Percentiles rank a stretch among this genome's conserved stretches.
Evolutionary conservation across 2,888 invertebrate genomes (phyloP).

Genomic region (Abrostola triplasia): DNA sequence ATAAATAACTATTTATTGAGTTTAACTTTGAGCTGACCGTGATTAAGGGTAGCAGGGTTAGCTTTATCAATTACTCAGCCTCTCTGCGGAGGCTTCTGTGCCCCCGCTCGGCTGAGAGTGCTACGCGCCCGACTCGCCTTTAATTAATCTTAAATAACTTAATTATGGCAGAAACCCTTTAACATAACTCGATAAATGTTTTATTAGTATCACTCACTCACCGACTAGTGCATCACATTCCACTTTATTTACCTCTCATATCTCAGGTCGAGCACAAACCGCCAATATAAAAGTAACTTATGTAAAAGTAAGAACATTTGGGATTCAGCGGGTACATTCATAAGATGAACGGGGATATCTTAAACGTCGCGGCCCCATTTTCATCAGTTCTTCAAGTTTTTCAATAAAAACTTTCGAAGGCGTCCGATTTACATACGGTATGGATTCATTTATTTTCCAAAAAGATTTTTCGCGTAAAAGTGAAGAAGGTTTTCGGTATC

Average conservation of each 20-base stretch:
- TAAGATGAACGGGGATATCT: slow-evolving; percentile 79
- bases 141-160: slow-evolving; percentile 81
- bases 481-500: slow-evolving; percentile 80
- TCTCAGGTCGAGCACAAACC: slow-evolving; percentile 14
- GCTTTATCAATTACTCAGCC: slow-evolving; percentile 82
- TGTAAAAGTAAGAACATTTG: slow-evolving; percentile 68
- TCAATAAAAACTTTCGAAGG: slow-evolving; percentile 87
- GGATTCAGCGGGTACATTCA: slow-evolving; percentile 75
- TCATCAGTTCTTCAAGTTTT: slow-evolving; percentile 87
- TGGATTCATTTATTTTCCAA: slow-evolving; percentile 86
- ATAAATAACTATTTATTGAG: slow-evolving; percentile 73
- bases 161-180: slow-evolving; percentile 71
- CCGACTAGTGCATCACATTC: slow-evolving; percentile 23
- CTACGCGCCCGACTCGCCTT: slow-evolving; percentile 64
- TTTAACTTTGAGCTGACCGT: slow-evolving; percentile 72
- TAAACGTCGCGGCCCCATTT: slow-evolving; percentile 83
- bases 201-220: slow-evolving; percentile 49
- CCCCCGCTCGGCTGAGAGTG: slow-evolving; percentile 58
- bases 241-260: slow-evolving; percentile 32
- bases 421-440: slow-evolving; percentile 86
- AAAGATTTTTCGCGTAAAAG: slow-evolving; percentile 83
- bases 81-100: slow-evolving; percentile 64
- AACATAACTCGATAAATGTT: slow-evolving; percentile 56
- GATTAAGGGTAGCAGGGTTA: slow-evolving; percentile 75
- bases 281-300: slow-evolving; percentile 53